Evolutionary conservation across 2,888 invertebrate species (phyloP), one percentile per base, ranked within the genome.

Genomic region (Eristalinus aeneus): DNA sequence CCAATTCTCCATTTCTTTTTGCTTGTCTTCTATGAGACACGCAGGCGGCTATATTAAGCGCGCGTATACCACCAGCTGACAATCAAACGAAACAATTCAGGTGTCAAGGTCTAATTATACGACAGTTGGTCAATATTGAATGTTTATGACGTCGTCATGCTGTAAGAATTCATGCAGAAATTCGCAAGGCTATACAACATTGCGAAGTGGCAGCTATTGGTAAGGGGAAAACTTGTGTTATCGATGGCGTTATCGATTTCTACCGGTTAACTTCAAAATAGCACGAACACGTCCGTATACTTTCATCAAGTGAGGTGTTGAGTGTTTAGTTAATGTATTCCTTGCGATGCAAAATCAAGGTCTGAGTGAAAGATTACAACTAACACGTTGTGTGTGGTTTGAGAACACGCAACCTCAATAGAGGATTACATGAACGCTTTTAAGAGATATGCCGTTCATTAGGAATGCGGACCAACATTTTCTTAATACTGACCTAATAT

Each of bases 171-270:
- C 69, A 60, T 74, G 68, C 63, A 63, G 63, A 32, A 22, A 60
- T 39, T 56, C 9, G 64, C 60, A 56, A 46, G 34, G 65, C 61
- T 72, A n/a, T n/a, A 76, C 61, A 82, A 75, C n/a, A 67, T 53
- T 53, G 27, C 9, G 23, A 22, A 65, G 16, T 6, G 12, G 12
- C 12, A n/a, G n/a, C 16, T n/a, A n/a, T n/a, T 46, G 46, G n/a
- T 16, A 16, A 39, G 56, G 16, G 39, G 34, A 16, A 68, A 73
- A 69, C 36, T n/a, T 75, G 53, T 53, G 64, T 39, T 67, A 76
- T 72, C 72, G 31, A 22, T 34, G 60, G 63, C 39, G 32, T 9
- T 76, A 72, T 82, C 67, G 81, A 81, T 81, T 81, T 20, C n/a
- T 11, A 67, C 65, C 58, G 58, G 39, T 60, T 60, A 22, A 27